Base-by-base conservation (phyloP, 2,888 invertebrate species). In the Chalcosyrphus nemorum region DNA sequence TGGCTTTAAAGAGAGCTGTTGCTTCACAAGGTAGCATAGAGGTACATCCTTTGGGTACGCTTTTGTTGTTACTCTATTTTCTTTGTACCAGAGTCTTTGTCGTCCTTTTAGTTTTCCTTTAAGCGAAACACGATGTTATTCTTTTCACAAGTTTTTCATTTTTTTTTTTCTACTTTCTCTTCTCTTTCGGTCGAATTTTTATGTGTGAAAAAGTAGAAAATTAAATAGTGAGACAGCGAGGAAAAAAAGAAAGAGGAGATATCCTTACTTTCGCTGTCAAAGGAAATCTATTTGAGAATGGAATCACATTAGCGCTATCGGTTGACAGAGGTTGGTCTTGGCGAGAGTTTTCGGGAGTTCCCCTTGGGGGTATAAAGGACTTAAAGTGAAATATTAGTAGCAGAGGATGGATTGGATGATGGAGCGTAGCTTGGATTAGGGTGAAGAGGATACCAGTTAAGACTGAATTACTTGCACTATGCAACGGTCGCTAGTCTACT, bases 151-250 rank as follows among this genome's bases (percentile, higher is more conserved):
- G 68, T 78, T 78, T 72, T 78, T 70, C 82, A 74, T 84, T 84
- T 84, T 72, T 84, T 72, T 78, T 45, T 50, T 9, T 78, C 27
- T 54, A 66, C 52, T 57, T 74, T 61, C 74, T 78, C 68, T 78
- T 70, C 82, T 78, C 78, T 84, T 84, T 72, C 78, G 78, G 78
- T 84, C 72, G 82, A 84, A 78, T 78, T 84, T 82, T 84, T 84
- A 63, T 78, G 82, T 84, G 78, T 72, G 78, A 78, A 74, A 77
- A 82, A 72, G n/a, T 78, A 63, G 72, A 82, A 72, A 84, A 84
- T 78, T 84, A 74, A 84, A 78, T 68, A 45, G 59, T 63, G 61
- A 59, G 59, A 77, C 52, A 45, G 50, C n/a, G 45, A 43, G 45
- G 41, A 15, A 13, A 41, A 56, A n/a, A 21, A 35, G 32, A 27